phyloP scores from a whole-genome alignment of 2,113 vertebrate genomes.

The Perca fluviatilis region DNA sequence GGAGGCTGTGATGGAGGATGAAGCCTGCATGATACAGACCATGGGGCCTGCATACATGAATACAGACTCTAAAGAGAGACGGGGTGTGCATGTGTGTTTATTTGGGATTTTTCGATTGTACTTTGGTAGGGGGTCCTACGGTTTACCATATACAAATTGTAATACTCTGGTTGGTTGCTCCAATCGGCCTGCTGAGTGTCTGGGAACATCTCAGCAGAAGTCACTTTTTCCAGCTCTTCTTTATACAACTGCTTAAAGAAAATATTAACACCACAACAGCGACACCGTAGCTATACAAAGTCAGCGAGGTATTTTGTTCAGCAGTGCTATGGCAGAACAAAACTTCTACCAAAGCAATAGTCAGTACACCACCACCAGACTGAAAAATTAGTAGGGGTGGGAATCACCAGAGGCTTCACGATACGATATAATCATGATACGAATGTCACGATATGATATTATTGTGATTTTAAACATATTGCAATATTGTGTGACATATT shows the following conservation, averaged over 20 bases:
- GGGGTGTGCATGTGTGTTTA: neutral
- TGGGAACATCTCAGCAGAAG: neutral
- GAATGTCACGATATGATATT: no score
- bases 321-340: no score
- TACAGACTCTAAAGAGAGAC: conserved; percentile 4
- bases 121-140: conserved; percentile 4
- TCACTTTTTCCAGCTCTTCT: conserved; percentile 9
- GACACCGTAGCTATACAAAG: no score
- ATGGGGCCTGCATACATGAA: conserved; percentile 30
- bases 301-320: no score
- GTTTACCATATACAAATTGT: conserved; percentile 36
- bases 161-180: conserved; percentile 8
- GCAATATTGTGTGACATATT: no score
- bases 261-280: neutral
- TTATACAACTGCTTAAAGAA: conserved; percentile 1
- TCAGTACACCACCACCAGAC: no score
- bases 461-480: no score
- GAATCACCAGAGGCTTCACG: no score
- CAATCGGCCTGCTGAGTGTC: conserved; percentile 2
- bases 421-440: no score
- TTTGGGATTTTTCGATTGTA: conserved; percentile 11
- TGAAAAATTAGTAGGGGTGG: no score
- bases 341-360: no score
- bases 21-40: conserved; percentile 20
- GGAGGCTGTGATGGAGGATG: conserved; percentile 48